A percentile compares a stretch with the other conserved stretches of the same genome.
Evolutionary conservation across 2,113 vertebrate species (phyloP).

Genomic region (Ptychochromis oligacanthus): DNA sequence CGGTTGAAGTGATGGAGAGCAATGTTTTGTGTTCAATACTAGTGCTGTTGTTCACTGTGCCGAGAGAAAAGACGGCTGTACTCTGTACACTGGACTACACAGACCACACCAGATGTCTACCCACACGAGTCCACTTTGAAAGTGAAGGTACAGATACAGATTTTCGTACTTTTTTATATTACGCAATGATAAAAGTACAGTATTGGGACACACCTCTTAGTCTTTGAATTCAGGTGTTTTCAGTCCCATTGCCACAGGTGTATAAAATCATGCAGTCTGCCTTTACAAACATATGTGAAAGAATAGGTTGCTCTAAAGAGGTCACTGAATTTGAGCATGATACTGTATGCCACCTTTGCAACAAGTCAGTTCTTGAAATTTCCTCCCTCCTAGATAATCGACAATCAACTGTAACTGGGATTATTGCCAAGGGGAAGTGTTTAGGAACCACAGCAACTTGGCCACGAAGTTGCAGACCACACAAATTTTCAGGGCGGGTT

Average conservation of each 20-base stretch:
- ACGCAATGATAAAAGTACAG: too few relatives aligned
- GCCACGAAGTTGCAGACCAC: not conserved
- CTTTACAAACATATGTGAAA: not conserved
- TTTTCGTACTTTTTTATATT: not conserved
- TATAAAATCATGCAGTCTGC: not conserved
- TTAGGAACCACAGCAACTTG: not conserved
- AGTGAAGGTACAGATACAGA: conserved; percentile 64
- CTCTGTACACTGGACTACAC: conserved; percentile 75
- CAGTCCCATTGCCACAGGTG: not conserved
- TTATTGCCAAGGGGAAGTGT: not conserved
- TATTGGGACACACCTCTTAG: too few relatives aligned
- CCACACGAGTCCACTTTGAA: conserved; percentile 70
- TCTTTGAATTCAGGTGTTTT: too few relatives aligned
- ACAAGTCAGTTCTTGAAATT: not conserved
- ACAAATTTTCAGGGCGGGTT: not conserved
- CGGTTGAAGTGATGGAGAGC: conserved; percentile 79
- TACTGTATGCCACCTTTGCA: too few relatives aligned
- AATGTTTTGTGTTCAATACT: conserved; percentile 76
- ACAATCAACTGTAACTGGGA: not conserved
- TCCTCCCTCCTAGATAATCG: not conserved
- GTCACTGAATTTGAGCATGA: not conserved
- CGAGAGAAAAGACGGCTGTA: conserved; percentile 23
- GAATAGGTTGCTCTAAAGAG: not conserved
- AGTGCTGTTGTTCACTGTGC: conserved; percentile 68
- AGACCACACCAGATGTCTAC: conserved; percentile 71